Percentiles rank a stretch among this genome's conserved stretches.
Evolutionary conservation across 2,888 invertebrate genomes (phyloP).

Genomic region (Drosophila nr. fundita): DNA sequence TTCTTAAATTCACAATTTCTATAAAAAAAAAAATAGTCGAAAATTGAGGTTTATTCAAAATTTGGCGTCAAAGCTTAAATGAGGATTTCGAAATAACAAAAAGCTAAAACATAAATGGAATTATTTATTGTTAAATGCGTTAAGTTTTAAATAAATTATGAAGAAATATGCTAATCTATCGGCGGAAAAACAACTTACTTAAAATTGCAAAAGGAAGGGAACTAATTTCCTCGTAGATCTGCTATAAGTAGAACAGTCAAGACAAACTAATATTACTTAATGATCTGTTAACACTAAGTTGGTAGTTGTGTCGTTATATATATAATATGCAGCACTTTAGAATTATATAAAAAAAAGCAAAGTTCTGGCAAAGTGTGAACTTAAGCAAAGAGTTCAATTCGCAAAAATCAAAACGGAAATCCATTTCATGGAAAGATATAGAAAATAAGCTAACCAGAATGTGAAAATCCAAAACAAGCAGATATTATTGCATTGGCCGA

Average conservation of each 20-base stretch:
- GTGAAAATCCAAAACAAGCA: neutral
- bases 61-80: constrained; percentile 5
- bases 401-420: neutral
- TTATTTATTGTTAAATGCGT: neutral
- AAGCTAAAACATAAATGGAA: no score
- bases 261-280: no score
- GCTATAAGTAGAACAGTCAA: no score
- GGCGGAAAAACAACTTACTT: no score
- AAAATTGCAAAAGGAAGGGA: neutral
- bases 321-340: no score
- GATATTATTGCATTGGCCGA: neutral
- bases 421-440: neutral
- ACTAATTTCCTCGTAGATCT: neutral
- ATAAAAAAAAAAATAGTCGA: neutral
- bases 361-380: neutral
- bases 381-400: neutral
- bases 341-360: neutral
- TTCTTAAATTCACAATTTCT: neutral
- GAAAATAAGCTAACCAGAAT: neutral
- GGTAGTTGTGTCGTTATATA: no score
- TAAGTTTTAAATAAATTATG: no score
- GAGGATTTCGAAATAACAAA: neutral
- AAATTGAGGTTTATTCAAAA: neutral
- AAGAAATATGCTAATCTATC: no score
- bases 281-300: accelerated